Evolutionary conservation across 1,140 invertebrate species (phyloP), one percentile per base, ranked within the genome.

Genomic region (Octopus sinensis): DNA sequence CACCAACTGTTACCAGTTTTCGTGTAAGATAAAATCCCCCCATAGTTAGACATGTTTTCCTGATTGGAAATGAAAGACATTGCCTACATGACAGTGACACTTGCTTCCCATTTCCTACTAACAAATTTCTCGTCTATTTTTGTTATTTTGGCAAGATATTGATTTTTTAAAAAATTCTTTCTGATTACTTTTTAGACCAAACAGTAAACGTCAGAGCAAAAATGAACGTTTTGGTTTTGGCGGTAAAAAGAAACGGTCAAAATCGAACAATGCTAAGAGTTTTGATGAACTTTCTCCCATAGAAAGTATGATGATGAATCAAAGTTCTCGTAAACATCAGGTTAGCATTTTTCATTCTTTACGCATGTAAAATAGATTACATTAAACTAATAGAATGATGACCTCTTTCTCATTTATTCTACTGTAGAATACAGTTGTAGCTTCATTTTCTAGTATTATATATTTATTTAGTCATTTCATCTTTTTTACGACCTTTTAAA

Each of bases 221-320:
- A 94, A 98, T 90, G 92, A 93, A 77, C 97, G 96, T 88, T 99
- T 95, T 92, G 98, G 97, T 2, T 98, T 96, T 92, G 98, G 98
- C 68, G 97, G 97, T 4, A 97, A 97, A 87, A 99, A 99, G 91
- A 95, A 95, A 84, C 94, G 96, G 4, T 92, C 92, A 0, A 99
- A 99, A 90, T 91, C 93, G 68, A 99, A 99, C 87, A 97, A 96
- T 52, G 81, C 84, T 17, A 79, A 86, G 23, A 87, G 85, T 81
- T 77, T 73, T 73, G 68, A 73, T 73, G 30, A 73, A 51, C 13
- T 80, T 10, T 53, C 68, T 7, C 68, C 68, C 13, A 13, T 73
- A n/a, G 68, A 73, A 73, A 73, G 30, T 73, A 73, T 73, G 68
- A 73, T 73, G 68, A 73, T 73, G 68, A 73, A 73, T 6, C 68